Evolutionary conservation across 2,888 invertebrate genomes (phyloP), one percentile per base, ranked within the genome.

Genomic region (Globia sparganii): DNA sequence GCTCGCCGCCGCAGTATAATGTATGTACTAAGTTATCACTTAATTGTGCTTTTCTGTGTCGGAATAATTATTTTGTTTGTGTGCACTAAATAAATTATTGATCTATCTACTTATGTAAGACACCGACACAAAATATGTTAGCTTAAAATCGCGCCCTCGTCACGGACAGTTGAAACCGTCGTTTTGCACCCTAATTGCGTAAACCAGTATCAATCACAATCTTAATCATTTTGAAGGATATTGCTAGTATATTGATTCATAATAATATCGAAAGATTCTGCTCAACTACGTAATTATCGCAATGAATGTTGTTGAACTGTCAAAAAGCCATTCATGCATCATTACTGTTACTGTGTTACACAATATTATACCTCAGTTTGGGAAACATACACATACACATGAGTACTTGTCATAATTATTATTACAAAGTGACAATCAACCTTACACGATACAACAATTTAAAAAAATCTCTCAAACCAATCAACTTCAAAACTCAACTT

Each of bases 401-500:
- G 25, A 21, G 59, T 31, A 59, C 9, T 21, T 34, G 21, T 59
- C 21, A 59, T 15, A 37, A 37, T 37, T 28, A 37, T 37, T 28
- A 18, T 31, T 31, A 31, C 28, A 31, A 18, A 43, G 8, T 34
- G 4, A 46, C n/a, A 65, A 18, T 46, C 43, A 62, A 40, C 28
- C 25, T 18, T 4, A 70, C 5, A 62, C 28, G 25, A 25, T 18
- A 70, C 18, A 37, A 8, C 9, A 15, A 49, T 6, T 25, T 6
- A 13, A 31, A 21, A 18, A 31, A 21, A 43, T 6, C 1, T n/a
- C n/a, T 21, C 1, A 18, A 31, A 43, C 25, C 5, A 72, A 25
- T 58, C 18, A 5, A 46, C 9, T 37, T 56, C 0, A 34, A 40
- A 61, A 21, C 1, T 31, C 28, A 18, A 97, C 98, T 98, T 91